Percentiles rank a stretch among this genome's conserved stretches.
Evolutionary conservation across 2,888 invertebrate species (phyloP).

Genomic region (Monochamus alternatus): DNA sequence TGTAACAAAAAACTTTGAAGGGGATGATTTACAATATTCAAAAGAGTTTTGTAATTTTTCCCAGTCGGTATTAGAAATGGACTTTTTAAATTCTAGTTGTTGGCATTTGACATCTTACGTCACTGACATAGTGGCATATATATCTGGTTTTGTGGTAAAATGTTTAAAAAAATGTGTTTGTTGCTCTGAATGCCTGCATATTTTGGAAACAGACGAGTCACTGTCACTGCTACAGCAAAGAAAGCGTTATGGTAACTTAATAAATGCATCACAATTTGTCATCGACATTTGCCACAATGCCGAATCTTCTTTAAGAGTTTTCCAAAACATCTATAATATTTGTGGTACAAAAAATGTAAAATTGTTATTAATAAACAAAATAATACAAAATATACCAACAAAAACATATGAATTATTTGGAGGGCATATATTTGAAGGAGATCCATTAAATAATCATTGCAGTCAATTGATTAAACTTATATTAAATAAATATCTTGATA

Average conservation of each 20-base stretch:
- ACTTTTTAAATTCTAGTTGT: neutral
- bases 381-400: slow-evolving; percentile 24
- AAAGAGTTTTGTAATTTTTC: neutral
- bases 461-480: too few relatives aligned
- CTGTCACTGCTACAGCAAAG: slow-evolving; percentile 34
- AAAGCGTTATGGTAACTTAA: slow-evolving; percentile 38
- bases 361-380: slow-evolving; percentile 18
- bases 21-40: neutral
- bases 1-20: neutral
- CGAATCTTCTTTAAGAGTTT: slow-evolving; percentile 41
- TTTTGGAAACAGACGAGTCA: slow-evolving; percentile 34
- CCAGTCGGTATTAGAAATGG: neutral
- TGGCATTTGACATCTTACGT: neutral
- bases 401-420: neutral
- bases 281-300: slow-evolving; percentile 38
- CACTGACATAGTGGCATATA: slow-evolving; percentile 33
- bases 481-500: too few relatives aligned
- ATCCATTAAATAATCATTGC: neutral
- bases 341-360: slow-evolving; percentile 36
- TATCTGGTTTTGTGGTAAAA: slow-evolving; percentile 35
- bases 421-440: neutral
- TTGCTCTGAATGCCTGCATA: slow-evolving; percentile 30
- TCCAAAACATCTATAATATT: slow-evolving; percentile 39
- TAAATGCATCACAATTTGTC: slow-evolving; percentile 32
- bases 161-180: slow-evolving; percentile 37